Evolutionary conservation across 2,113 vertebrate species (phyloP), one percentile per base, ranked within the genome.

Genomic region (Pseudonaja textilis): DNA sequence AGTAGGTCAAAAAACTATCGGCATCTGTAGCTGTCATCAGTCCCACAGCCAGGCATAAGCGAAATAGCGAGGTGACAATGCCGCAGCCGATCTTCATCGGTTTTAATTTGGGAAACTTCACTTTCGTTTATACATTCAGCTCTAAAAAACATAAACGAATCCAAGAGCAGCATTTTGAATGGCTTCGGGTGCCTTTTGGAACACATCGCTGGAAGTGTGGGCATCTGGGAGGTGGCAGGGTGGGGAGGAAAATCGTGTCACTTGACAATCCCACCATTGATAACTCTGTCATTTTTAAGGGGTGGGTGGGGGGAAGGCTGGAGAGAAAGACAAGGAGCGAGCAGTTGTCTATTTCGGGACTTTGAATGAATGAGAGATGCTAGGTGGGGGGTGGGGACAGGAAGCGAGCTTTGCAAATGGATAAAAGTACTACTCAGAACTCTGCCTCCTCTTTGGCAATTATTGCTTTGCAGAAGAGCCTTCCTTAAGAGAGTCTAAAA

Each of bases 21-120:
- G 29, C 3, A 52, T 96, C 95, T 92, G 57, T 91, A 94, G 93
- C 94, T 97, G 96, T 97, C 96, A 96, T 88, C 90, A 59, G 87
- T 93, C 96, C 87, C 4, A 81, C 95, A 97, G 96, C 89, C 88
- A 42, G 69, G 94, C 34, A 11, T 54, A 74, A 96, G 94, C 93
- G 95, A 95, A 95, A 88, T 39, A 91, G 55, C 92, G 93, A 6
- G 18, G 92, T 97, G 97, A 97, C 97, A 95, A 94, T 96, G 95
- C 95, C 93, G 95, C 95, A 95, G 96, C 95, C 96, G 94, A 87
- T 95, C 95, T 91, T 93, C 94, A 94, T 97, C 3, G 39, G 94
- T 95, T 97, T 95, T 96, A 96, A 88, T 96, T 96, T 97, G 94
- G 93, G 61, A 94, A 92, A 95, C 87, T 96, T 97, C 95, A 91